Base-by-base conservation (phyloP, 2,797 vertebrate species). In the Argya squamiceps region DNA sequence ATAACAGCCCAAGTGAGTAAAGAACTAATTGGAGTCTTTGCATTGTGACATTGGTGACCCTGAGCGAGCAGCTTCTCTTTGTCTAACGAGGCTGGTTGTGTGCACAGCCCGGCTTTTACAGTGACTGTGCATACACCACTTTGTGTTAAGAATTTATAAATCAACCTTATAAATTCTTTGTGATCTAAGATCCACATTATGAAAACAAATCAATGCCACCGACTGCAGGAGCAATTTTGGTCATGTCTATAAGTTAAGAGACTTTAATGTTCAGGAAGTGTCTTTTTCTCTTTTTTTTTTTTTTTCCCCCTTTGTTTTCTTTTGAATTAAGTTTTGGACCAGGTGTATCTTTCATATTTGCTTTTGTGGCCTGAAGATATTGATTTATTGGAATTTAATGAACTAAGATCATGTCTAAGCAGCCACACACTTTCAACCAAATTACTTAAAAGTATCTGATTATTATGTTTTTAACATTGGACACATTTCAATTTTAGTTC, bases 21-120 rank as follows among this genome's bases (percentile, higher is more conserved):
- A 62, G 81, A 89, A 77, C 74, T 94, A 95, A 95, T 83, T 93
- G 86, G 71, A 93, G 60, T 21, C 82, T 94, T 68, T 91, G 92
- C 75, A 30, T 88, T 60, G 91, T 93, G 95, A 77, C 92, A 53
- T 2, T 26, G 70, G 74, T 93, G 79, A 92, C 94, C 94, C 92
- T 20, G 69, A 22, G 59, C 12, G 91, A 96, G 43, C 64, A 91
- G 81, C 71, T 89, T 64, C 55, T 64, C 92, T 84, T 85, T 83
- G 71, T 80, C 8, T 75, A 93, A 95, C 9, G 29, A 83, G 47
- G 81, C 89, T 88, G 84, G 53, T 39, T 74, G 75, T 91, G 95
- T 92, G 92, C 95, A 81, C 60, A 92, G 81, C 62, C 88, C 15
- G 29, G 16, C 63, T 63, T 23, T 88, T 34, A 4, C 20, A 91